Evolutionary conservation across 2,888 invertebrate species (phyloP).

Genomic region (Ypsolopha sequella): DNA sequence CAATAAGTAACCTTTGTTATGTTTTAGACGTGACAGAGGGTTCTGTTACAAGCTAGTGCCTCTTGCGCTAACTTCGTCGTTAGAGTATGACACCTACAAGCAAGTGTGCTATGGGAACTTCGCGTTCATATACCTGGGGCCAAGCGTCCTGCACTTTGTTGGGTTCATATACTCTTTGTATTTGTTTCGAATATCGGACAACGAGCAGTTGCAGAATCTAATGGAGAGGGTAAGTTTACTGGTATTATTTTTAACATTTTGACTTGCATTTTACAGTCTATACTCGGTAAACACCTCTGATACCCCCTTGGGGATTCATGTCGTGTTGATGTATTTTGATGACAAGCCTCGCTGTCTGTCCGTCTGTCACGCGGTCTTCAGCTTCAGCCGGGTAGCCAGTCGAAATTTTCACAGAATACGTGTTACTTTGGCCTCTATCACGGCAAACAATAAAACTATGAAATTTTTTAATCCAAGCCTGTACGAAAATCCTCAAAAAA

Average conservation of each 20-base stretch:
- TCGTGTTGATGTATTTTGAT: too few relatives aligned
- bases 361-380: too few relatives aligned
- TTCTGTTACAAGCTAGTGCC: conserved; percentile 74
- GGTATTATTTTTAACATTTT: neutral
- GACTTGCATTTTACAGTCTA: too few relatives aligned
- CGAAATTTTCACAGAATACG: too few relatives aligned
- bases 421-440: too few relatives aligned
- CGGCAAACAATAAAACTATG: too few relatives aligned
- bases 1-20: neutral
- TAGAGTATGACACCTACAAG: conserved; percentile 64
- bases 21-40: conserved; percentile 77
- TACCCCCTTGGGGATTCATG: too few relatives aligned
- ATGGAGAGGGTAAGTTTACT: conserved; percentile 78
- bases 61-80: conserved; percentile 43
- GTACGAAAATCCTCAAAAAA: too few relatives aligned
- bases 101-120: conserved; percentile 79
- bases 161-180: conserved; percentile 82
- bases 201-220: conserved; percentile 85
- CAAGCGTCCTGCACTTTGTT: conserved; percentile 77
- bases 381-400: too few relatives aligned
- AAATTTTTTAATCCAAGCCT: too few relatives aligned
- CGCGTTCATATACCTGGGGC: conserved; percentile 79
- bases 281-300: too few relatives aligned
- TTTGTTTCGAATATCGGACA: conserved; percentile 81
- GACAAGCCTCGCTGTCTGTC: too few relatives aligned